phyloP scores from a whole-genome alignment of 2,888 invertebrate genomes.

The Ophraella communa region DNA sequence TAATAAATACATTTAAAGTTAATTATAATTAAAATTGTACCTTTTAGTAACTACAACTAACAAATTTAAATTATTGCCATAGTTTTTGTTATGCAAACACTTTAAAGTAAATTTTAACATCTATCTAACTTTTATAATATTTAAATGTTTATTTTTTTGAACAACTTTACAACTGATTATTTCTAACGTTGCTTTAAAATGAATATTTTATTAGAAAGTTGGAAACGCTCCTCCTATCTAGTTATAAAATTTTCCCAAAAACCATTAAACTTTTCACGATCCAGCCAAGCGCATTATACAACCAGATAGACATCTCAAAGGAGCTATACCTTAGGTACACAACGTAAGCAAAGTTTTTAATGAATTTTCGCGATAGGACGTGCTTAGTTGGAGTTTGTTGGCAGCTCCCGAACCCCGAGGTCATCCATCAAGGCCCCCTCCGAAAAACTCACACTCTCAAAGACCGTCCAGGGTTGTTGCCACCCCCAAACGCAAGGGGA shows the following conservation, averaged over 20 bases:
- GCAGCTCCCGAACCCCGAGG: slow-evolving; percentile 55
- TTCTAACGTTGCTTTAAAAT: neutral
- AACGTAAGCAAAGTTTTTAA: slow-evolving; percentile 49
- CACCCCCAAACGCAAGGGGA: slow-evolving; percentile 49
- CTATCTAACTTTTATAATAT: too few relatives aligned
- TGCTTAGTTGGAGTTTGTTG: slow-evolving; percentile 41
- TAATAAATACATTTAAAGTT: too few relatives aligned
- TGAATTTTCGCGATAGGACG: slow-evolving; percentile 45
- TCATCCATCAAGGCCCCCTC: slow-evolving; percentile 60
- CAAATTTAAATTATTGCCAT: too few relatives aligned
- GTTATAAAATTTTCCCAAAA: slow-evolving; percentile 19
- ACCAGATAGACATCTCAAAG: slow-evolving; percentile 46
- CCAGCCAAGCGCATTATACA: neutral
- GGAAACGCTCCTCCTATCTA: slow-evolving; percentile 4
- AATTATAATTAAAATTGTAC: too few relatives aligned
- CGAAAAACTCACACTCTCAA: slow-evolving; percentile 50
- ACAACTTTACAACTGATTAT: too few relatives aligned
- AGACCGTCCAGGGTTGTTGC: slow-evolving; percentile 47
- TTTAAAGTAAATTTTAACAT: too few relatives aligned
- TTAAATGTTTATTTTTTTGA: too few relatives aligned
- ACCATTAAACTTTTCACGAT: slow-evolving; percentile 22
- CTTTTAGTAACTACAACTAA: too few relatives aligned
- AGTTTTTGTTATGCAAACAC: too few relatives aligned
- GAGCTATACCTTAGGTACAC: slow-evolving; percentile 51
- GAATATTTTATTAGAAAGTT: neutral